Percentiles rank a stretch among this genome's conserved stretches.
Evolutionary conservation across 2,888 invertebrate genomes (phyloP).

Genomic region (Melanophora roralis): DNA sequence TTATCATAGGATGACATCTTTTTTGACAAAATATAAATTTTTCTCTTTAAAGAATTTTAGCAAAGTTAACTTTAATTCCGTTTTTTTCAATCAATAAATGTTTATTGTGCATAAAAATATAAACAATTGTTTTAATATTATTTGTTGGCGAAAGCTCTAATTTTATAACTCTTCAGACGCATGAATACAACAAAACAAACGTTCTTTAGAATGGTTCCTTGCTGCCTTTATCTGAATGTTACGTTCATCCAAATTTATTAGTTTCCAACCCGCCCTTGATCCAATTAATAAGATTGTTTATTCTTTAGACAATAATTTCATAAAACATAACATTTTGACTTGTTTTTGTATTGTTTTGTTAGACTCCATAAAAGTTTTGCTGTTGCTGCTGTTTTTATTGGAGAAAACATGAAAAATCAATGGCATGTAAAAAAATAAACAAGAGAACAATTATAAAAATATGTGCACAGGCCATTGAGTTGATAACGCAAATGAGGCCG

Average conservation of each 20-base stretch:
- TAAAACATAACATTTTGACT: not conserved
- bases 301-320: not conserved
- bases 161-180: too few species aligned
- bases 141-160: too few species aligned
- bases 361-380: not conserved
- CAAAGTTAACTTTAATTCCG: constrained; percentile 9
- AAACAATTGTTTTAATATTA: too few species aligned
- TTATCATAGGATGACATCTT: too few species aligned
- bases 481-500: constrained; percentile 76
- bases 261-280: too few species aligned
- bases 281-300: too few species aligned
- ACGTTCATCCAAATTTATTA: too few species aligned
- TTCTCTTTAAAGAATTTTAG: constrained; percentile 6
- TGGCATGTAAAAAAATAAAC: constrained; percentile 62
- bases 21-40: not conserved
- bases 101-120: constrained; percentile 24
- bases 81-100: constrained; percentile 53
- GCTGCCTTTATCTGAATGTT: too few species aligned
- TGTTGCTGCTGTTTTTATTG: constrained; percentile 12
- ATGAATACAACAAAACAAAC: too few species aligned
- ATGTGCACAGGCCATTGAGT: constrained; percentile 74
- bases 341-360: not conserved
- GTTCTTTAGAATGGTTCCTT: too few species aligned
- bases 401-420: constrained; percentile 71
- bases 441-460: constrained; percentile 73